phyloP scores from a whole-genome alignment of 2,888 invertebrate species.

The Noctua janthe region DNA sequence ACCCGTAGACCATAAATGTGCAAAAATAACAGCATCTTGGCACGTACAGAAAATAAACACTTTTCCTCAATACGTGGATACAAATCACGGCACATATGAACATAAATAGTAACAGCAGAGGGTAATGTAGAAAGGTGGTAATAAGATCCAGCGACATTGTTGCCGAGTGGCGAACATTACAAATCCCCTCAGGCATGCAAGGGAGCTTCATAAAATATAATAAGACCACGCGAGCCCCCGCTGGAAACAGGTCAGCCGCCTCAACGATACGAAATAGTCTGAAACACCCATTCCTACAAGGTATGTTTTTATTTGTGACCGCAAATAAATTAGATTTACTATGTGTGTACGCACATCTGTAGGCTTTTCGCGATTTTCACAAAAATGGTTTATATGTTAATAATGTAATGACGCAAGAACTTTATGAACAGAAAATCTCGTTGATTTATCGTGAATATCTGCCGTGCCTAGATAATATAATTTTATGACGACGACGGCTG shows the following conservation, averaged over 20 bases:
- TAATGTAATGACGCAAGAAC: constrained; percentile 49
- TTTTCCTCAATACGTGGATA: constrained; percentile 57
- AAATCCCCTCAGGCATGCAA: constrained; percentile 80
- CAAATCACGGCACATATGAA: constrained; percentile 64
- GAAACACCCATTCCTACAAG: constrained; percentile 49
- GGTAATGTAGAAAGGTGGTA: constrained; percentile 78
- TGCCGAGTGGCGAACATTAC: constrained; percentile 80
- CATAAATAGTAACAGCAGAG: constrained; percentile 76
- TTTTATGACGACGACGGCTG: constrained; percentile 49
- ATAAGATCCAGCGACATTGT: constrained; percentile 82
- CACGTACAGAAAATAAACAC: constrained; percentile 58
- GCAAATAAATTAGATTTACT: constrained; percentile 53
- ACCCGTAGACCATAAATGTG: constrained; percentile 9
- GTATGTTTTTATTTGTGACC: constrained; percentile 53
- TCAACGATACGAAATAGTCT: constrained; percentile 59
- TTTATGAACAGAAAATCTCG: constrained; percentile 57
- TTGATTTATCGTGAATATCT: constrained; percentile 51
- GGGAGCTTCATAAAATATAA: constrained; percentile 88
- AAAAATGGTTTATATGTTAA: constrained; percentile 49
- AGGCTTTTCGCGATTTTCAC: constrained; percentile 21
- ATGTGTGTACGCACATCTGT: constrained; percentile 19
- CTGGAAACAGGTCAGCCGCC: constrained; percentile 78
- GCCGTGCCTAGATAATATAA: constrained; percentile 47
- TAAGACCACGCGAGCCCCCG: constrained; percentile 81
- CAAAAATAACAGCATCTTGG: constrained; percentile 49